Conservation (phyloP, 2,888 invertebrate species). For the Emesis furor region DNA sequence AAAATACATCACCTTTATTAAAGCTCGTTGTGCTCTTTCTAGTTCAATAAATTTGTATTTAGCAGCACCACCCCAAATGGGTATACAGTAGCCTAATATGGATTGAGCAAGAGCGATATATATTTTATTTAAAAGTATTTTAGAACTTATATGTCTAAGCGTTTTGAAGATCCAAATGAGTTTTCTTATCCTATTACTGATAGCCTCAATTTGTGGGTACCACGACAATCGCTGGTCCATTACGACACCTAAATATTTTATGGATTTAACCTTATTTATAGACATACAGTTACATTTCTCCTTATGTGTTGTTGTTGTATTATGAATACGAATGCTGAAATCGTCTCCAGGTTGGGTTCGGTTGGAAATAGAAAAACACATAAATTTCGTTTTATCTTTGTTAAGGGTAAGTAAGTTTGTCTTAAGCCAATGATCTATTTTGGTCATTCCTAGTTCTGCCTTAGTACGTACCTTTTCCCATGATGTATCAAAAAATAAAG, state of each 20-base stretch:
- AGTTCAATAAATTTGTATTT: slow-evolving; percentile 41
- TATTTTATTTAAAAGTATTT: slow-evolving; percentile 27
- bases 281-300: not conserved
- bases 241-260: not conserved
- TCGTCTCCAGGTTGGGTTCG: not conserved
- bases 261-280: not conserved
- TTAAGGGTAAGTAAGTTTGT: not conserved
- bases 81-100: slow-evolving; percentile 45
- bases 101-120: slow-evolving; percentile 44
- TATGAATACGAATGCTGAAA: not conserved
- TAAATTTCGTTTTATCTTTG: not conserved
- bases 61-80: slow-evolving; percentile 57
- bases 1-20: slow-evolving; percentile 46
- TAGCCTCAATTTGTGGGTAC: not conserved
- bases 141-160: not conserved
- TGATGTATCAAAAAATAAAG: not conserved
- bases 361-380: slow-evolving; percentile 1
- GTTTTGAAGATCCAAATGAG: slow-evolving; percentile 11
- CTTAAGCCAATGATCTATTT: not conserved
- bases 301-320: not conserved
- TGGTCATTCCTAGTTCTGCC: not conserved
- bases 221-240: not conserved
- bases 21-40: slow-evolving; percentile 49
- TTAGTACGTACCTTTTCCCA: not conserved
- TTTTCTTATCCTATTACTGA: slow-evolving; percentile 5